Conservation (phyloP, 1,140 invertebrate species). For the Eumeta japonica region DNA sequence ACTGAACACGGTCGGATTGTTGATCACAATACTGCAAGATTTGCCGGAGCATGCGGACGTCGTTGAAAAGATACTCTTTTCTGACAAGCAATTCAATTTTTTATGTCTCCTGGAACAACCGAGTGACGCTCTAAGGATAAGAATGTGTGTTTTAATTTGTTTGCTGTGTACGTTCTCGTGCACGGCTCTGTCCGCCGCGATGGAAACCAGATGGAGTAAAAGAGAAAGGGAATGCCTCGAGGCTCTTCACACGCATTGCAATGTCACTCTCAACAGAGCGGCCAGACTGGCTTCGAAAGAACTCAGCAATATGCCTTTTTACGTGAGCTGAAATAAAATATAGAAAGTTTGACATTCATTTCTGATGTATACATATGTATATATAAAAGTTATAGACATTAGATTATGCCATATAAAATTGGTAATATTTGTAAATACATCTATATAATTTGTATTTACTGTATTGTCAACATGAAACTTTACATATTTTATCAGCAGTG, state of each 20-base stretch:
- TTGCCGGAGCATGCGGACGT: conserved; percentile 73
- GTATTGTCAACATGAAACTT: no score
- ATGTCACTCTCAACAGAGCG: conserved; percentile 45
- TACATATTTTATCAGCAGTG: no score
- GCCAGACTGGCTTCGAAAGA: conserved; percentile 48
- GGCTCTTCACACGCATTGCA: conserved; percentile 43
- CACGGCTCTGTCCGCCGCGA: conserved; percentile 64
- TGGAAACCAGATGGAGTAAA: conserved; percentile 57
- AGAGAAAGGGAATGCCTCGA: conserved; percentile 43
- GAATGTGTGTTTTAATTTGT: conserved; percentile 67
- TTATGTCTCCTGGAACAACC: conserved; percentile 62
- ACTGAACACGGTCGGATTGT: conserved; percentile 67
- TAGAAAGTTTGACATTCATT: no score
- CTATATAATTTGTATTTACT: no score
- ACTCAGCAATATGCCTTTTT: conserved; percentile 53
- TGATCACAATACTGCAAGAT: conserved; percentile 72
- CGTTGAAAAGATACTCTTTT: conserved; percentile 69
- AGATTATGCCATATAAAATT: no score
- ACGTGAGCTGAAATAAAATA: conserved; percentile 35
- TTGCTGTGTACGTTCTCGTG: conserved; percentile 66
- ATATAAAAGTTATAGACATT: no score
- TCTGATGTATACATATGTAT: no score
- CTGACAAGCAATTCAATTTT: conserved; percentile 57
- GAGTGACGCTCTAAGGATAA: conserved; percentile 60
- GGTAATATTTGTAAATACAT: no score